These are phyloP conservation scores for Megathymus violae DNA, from an alignment of 1,140 invertebrate species.

Conservation along the genomic window DNA sequence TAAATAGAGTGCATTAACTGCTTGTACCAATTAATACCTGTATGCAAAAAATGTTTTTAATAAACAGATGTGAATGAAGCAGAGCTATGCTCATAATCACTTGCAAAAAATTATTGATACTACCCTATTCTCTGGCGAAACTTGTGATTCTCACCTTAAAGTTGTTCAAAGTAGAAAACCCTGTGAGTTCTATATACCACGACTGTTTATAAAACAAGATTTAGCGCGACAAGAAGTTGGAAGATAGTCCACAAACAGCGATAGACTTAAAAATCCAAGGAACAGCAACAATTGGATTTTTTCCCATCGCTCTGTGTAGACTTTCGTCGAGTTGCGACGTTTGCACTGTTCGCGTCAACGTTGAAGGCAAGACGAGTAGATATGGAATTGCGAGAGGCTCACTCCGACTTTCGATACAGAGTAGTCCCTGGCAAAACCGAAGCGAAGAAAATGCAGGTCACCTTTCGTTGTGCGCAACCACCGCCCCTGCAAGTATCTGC, in stretches of 20 bases:
- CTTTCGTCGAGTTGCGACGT: conserved; percentile 52
- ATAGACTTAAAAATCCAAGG: conserved; percentile 77
- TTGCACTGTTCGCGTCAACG: conserved; percentile 41
- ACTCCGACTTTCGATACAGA: conserved; percentile 61
- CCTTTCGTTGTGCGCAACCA: background rate
- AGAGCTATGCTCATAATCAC: too few species aligned
- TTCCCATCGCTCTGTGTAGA: conserved; percentile 74
- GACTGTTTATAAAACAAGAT: conserved; percentile 17
- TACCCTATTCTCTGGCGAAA: background rate
- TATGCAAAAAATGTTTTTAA: too few species aligned
- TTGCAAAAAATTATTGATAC: background rate
- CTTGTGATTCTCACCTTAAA: conserved; percentile 22
- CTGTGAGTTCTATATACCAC: conserved; percentile 12
- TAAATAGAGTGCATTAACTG: too few species aligned
- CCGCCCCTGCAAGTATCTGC: conserved; percentile 34
- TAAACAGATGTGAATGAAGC: too few species aligned
- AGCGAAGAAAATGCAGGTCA: conserved; percentile 20
- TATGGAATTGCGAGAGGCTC: conserved; percentile 61
- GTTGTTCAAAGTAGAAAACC: conserved; percentile 3
- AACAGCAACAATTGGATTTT: conserved; percentile 72
- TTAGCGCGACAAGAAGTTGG: conserved; percentile 46
- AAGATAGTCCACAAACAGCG: conserved; percentile 76
- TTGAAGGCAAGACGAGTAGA: conserved; percentile 44
- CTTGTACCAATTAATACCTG: too few species aligned
- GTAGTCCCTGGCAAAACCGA: conserved; percentile 64